Evolutionary conservation across 2,113 vertebrate species (phyloP), one percentile per base, ranked within the genome.

Genomic region (Cygnus buccinator): DNA sequence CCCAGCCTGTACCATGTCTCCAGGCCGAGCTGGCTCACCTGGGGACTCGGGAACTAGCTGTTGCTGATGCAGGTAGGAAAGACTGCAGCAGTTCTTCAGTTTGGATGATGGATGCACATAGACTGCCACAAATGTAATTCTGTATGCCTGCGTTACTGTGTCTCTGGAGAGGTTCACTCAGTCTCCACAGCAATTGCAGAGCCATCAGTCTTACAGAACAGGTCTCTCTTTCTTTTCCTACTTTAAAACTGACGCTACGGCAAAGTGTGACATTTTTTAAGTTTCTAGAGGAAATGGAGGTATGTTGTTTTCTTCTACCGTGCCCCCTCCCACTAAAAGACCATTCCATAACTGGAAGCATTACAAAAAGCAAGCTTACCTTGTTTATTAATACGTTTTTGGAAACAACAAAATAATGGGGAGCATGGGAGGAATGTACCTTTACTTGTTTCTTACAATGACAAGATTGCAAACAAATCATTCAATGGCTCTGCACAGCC

Each of bases 1-100:
- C 71, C 62, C 66, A 92, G 83, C 48, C 80, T 84, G 33, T 0
- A 6, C 0, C 0, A 6, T 0, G 0, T 62, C 59, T 93, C 43
- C 62, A 68, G 66, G 73, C 8, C 1, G 77, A 89, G 35, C 55
- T 84, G 29, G 57, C 48, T 85, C 54, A 48, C 23, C 25, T 1
- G 0, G 28, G 16, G 55, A 41, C 17, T 39, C 16, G 3, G 76
- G 35, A 71, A 50, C 74, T 21, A 28, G 31, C 26, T 59, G 87
- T 68, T 89, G 37, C 46, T 65, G 48, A 5, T 76, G 50, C 44
- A 25, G 21, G 37, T 80, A 44, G 59, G 77, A 55, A 66, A 52
- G 46, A 50, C 72, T 9, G 19, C 43, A 31, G 23, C 2, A 1
- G n/a, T 68, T 77, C 55, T 91, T 94, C 39, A 23, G 41, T 80